Conservation (phyloP, 2,113 vertebrate species). For the Mesoclemmys tuberculata region DNA sequence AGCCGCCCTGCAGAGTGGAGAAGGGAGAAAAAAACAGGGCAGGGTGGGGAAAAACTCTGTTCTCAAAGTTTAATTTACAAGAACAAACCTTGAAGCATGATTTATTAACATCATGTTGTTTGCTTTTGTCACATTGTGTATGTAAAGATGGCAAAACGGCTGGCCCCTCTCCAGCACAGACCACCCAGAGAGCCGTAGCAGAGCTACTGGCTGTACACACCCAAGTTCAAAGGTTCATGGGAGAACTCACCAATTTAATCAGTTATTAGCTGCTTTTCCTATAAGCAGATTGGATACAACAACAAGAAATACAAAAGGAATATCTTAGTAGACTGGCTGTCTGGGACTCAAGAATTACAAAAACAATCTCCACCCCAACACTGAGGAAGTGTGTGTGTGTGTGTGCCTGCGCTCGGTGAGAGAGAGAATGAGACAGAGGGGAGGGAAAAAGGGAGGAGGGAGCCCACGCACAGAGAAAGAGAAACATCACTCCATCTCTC, state of each 20-base stretch:
- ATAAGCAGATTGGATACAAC: conserved; percentile 48
- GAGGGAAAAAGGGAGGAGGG: conserved; percentile 67
- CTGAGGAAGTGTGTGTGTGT: conserved; percentile 42
- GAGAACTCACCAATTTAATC: conserved; percentile 34
- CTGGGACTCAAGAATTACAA: conserved; percentile 46
- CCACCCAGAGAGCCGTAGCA: conserved; percentile 80
- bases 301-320: not conserved
- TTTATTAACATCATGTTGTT: conserved; percentile 78
- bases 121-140: conserved; percentile 77
- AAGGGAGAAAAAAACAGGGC: not conserved
- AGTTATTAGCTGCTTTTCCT: conserved; percentile 53
- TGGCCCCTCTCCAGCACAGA: conserved; percentile 59
- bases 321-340: conserved; percentile 41
- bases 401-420: conserved; percentile 39
- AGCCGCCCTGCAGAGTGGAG: not conserved
- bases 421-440: conserved; percentile 64
- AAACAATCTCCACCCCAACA: conserved; percentile 66
- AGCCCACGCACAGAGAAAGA: conserved; percentile 63
- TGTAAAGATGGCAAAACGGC: conserved; percentile 70
- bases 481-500: conserved; percentile 74
- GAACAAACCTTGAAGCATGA: conserved; percentile 59
- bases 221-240: conserved; percentile 67
- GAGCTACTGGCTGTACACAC: conserved; percentile 57
- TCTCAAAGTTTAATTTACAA: conserved; percentile 60
- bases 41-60: not conserved